These are phyloP conservation scores for Neopelma chrysocephalum DNA, from an alignment of 2,797 vertebrate genomes.

Conservation along the genomic window DNA sequence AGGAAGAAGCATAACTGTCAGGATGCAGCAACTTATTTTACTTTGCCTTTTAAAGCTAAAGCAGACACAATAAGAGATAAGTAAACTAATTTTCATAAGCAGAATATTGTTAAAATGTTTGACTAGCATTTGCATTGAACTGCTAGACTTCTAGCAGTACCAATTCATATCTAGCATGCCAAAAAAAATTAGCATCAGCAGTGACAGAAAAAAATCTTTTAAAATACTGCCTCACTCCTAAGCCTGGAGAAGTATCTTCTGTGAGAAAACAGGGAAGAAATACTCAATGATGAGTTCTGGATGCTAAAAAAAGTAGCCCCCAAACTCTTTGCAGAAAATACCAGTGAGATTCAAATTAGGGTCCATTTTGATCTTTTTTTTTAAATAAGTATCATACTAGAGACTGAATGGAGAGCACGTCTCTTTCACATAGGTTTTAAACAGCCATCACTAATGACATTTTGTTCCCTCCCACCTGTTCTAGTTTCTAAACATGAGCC, in stretches of 20 bases:
- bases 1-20: not conserved
- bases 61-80: not conserved
- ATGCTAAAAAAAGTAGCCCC: not conserved
- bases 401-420: not conserved
- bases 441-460: not conserved
- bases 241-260: not conserved
- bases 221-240: not conserved
- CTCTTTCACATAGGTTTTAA: not conserved
- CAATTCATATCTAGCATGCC: not conserved
- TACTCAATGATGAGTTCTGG: not conserved
- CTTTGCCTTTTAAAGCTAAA: not conserved
- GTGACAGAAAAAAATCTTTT: not conserved
- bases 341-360: not conserved
- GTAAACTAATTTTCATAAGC: not conserved
- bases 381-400: not conserved
- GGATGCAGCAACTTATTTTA: not conserved
- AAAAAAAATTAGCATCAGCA: not conserved
- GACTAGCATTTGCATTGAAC: not conserved
- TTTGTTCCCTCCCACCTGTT: not conserved
- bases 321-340: not conserved
- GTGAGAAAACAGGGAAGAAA: not conserved
- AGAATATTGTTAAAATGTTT: not conserved
- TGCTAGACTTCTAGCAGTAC: not conserved
- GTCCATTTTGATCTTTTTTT: not conserved
- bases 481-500: slow-evolving; percentile 13